Base-by-base conservation (phyloP, 2,888 invertebrate species). In the Calliopum simillimum region DNA sequence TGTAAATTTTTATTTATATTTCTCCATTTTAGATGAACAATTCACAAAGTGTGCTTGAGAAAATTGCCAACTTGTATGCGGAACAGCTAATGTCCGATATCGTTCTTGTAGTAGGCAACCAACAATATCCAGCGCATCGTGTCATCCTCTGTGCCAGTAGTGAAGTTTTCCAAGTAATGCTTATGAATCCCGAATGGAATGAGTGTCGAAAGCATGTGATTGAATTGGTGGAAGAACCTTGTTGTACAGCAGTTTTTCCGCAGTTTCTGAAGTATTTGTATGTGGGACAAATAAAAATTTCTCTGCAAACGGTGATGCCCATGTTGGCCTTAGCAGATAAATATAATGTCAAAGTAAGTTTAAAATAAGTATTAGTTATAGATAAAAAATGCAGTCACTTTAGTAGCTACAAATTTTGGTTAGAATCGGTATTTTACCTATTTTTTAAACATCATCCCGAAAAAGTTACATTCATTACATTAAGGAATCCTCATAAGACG, bases 81-180 rank as follows among this genome's bases (percentile, higher is more conserved):
- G 94, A 95, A 76, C 92, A 93, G 79, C 87, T 95, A 79, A 94
- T 98, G 93, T 95, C 95, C 79, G 98, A 98, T 85, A 91, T 98
- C 68, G 91, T 91, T 49, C 86, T 98, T 55, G 91, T 94, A 73
- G 96, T 98, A 33, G 94, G 93, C 4, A 92, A 92, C 3, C 89
- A 91, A 58, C 91, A 92, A 71, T 97, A 94, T 86, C 93, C 95
- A 0, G 94, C 96, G 2, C 98, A 98, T 86, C 90, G 96, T 73
- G 90, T 98, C 8, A 96, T 98, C 79, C 88, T 98, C 4, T 96
- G 96, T 86, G 95, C 96, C 68, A 95, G 94, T 77, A 97, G 97
- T 86, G 97, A 97, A 87, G 97, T 98, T 59, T 97, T 98, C 84
- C 95, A 96, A 89, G 96, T 95, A n/a, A 98, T 98, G 98, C 86